Conservation (phyloP, 64 coral and sea anemone species). For the Actinia tenebrosa region DNA sequence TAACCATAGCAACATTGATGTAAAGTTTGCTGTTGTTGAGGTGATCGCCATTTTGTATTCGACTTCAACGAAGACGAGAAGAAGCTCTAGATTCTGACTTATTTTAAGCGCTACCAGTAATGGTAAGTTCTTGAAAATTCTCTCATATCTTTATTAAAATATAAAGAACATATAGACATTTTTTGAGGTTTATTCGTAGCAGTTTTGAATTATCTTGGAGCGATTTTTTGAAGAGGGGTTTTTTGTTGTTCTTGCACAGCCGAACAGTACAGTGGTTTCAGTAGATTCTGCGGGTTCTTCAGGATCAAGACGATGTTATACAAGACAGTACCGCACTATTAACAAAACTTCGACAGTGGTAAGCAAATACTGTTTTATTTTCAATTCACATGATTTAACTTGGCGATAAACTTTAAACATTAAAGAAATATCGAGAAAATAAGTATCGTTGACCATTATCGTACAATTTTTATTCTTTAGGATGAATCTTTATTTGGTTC, state of each 20-base stretch:
- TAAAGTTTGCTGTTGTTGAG: conserved; percentile 14
- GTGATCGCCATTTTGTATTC: conserved; percentile 29
- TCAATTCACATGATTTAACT: not conserved
- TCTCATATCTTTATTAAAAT: not conserved
- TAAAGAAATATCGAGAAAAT: not conserved
- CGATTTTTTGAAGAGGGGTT: not conserved
- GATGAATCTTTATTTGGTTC: conserved; percentile 15
- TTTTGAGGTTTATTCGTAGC: not conserved
- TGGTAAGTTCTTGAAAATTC: conserved; percentile 1
- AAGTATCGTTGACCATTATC: not conserved
- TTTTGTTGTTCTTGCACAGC: conserved; percentile 32
- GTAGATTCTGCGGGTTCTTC: conserved; percentile 81
- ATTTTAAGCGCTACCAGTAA: not conserved
- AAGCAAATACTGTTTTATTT: not conserved
- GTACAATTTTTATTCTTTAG: not conserved
- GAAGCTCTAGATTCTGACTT: not conserved
- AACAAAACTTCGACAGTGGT: conserved; percentile 98
- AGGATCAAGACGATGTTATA: conserved; percentile 87
- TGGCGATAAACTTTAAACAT: not conserved
- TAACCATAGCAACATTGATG: conserved; percentile 7
- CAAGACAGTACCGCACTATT: conserved; percentile 87
- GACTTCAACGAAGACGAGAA: not conserved
- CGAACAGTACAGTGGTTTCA: conserved; percentile 82
- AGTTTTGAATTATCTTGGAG: not conserved
- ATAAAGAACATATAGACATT: not conserved